These are phyloP conservation scores for Neuroterus valhalla DNA, from an alignment of 1,140 invertebrate genomes.

Conservation along the genomic window DNA sequence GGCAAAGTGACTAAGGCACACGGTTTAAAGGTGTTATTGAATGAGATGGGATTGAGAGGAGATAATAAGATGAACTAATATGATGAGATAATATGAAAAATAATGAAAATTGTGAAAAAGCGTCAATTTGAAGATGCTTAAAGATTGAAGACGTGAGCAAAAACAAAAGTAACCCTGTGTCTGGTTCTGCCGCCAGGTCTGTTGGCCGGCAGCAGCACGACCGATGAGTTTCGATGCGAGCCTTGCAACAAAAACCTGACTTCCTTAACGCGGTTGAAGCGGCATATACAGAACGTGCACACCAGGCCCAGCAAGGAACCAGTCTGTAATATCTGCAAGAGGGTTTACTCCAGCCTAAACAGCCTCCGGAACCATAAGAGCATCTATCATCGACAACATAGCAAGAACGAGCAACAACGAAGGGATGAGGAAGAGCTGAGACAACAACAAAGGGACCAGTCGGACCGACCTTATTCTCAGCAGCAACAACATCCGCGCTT, in stretches of 20 bases:
- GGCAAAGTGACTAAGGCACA: constrained; percentile 63
- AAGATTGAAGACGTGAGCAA: constrained; percentile 48
- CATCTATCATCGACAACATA: constrained; percentile 85
- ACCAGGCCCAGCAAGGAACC: constrained; percentile 89
- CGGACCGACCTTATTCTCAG: constrained; percentile 18
- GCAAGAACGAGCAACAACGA: constrained; percentile 70
- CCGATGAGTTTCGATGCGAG: constrained; percentile 89
- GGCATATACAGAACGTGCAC: constrained; percentile 91
- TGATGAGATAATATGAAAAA: constrained; percentile 40
- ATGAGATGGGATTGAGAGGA: constrained; percentile 11
- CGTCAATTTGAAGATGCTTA: constrained; percentile 43
- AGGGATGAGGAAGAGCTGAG: constrained; percentile 63
- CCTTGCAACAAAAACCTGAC: constrained; percentile 91
- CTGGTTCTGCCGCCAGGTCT: constrained; percentile 76
- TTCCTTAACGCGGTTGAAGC: constrained; percentile 87
- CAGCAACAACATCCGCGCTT: constrained; percentile 46
- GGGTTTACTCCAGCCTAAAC: constrained; percentile 91
- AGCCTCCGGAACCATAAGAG: constrained; percentile 91
- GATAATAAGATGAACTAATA: constrained; percentile 27
- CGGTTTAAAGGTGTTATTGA: constrained; percentile 50
- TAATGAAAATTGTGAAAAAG: constrained; percentile 44
- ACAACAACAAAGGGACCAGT: constrained; percentile 39
- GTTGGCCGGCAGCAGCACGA: constrained; percentile 76
- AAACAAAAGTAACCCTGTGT: constrained; percentile 72
- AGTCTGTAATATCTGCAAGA: constrained; percentile 91